Base-by-base conservation (phyloP, 2,113 vertebrate species). In the Ia io region DNA sequence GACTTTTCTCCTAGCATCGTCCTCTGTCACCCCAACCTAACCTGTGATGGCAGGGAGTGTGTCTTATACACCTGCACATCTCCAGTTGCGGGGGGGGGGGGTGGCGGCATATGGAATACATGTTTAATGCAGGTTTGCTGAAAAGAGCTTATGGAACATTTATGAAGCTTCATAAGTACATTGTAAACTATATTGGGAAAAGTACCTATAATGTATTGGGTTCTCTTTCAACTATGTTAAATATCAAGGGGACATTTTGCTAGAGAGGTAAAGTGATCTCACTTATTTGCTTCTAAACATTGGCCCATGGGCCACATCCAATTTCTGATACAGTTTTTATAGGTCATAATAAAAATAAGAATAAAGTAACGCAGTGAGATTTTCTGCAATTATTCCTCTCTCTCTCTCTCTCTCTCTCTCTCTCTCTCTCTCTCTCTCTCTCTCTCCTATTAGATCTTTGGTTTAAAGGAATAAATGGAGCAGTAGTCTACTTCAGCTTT, bases 281-380 rank as follows among this genome's bases (percentile, higher is more conserved):
- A 85, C 42, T 4, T 30, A 40, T 67, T 40, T 91, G 47, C 30
- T 86, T 61, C 37, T 56, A 73, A 76, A 63, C 28, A 44, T 3
- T 86, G 63, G 53, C 23, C 17, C 11, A 10, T 16, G n/a, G 40
- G 40, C 37, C 37, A 61, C n/a, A 89, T n/a, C 4, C 3, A 47
- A 35, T 67, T 70, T 74, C 47, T 53, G 56, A 92, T 80, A 59
- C 90, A 87, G 23, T 71, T 88, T 88, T 80, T 37, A 82, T 51
- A 91, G 16, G 49, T 51, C n/a, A 70, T 79, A 90, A 76, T 56
- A 91, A 93, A 92, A 94, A 44, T 83, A 69, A 63, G 63, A 77
- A 53, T 51, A 74, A 89, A 88, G 53, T 61, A 70, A 85, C 9
- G 37, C 0, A 78, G 28, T 28, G 3, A 93, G 13, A 30, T 94